Evolutionary conservation across 2,113 vertebrate genomes (phyloP), one percentile per base, ranked within the genome.

Genomic region (Sarotherodon lohbergeri): DNA sequence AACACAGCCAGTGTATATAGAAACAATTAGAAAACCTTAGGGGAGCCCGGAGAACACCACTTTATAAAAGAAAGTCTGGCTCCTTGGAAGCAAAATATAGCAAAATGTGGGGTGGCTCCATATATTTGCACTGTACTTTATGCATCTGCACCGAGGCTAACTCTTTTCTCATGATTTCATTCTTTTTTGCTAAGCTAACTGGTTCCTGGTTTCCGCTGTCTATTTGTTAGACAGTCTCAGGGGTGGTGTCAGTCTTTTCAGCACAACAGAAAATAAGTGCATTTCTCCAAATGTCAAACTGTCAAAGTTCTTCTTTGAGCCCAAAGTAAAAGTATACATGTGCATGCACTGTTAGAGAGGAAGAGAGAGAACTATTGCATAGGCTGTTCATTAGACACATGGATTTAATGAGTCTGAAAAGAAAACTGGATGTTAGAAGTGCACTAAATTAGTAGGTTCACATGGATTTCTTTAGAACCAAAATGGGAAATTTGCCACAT

Each of bases 361-460:
- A 34, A 80, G 76, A 55, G 63, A 12, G 50, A 66, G 59, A 39
- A 56, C 46, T 81, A 84, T 81, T 84, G 80, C 54, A 78, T 46
- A 84, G 76, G 55, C 84, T 84, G 52, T 92, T 94, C 87, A 93
- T 95, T 92, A 94, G 96, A 97, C 97, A 98, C 96, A 97, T 97
- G 97, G 96, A 96, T 96, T 97, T 97, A 97, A 98, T 97, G 96
- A 97, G 95, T 94, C 95, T 96, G 86, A 93, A 89, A 90, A 96
- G 97, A 97, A 97, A 97, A 96, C 93, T 96, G 96, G 93, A 93
- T 94, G 96, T 96, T 97, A 95, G 95, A 88, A 81, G 84, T 52
- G 36, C 97, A 95, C 94, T 94, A 97, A 98, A 98, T 97, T 97
- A 97, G 96, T 97, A 97, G 96, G 95, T 97, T 95, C 84, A 96